Evolutionary conservation across 2,797 vertebrate species (phyloP), one percentile per base, ranked within the genome.

Genomic region (Gila robusta): DNA sequence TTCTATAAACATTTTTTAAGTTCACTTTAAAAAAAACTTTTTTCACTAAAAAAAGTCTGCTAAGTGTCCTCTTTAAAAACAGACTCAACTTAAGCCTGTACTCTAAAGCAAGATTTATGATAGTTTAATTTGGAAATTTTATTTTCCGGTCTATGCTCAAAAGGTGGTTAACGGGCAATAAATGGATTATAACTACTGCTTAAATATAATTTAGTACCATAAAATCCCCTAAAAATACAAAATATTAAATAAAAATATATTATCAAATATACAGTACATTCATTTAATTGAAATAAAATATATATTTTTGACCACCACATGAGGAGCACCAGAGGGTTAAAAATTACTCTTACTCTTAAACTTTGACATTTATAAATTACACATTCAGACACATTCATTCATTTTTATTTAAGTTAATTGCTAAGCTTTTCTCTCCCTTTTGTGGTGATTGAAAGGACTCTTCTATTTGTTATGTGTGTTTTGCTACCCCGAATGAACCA

Each of bases 401-500:
- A 32, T 47, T 32, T 62, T 82, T 39, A 47, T 17, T 70, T 70
- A 56, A 41, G 64, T 54, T 26, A 5, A 80, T 80, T 62, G 54
- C 23, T 79, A 17, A 41, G n/a, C 37, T 23, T 44, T 71, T 67
- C 11, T 9, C 21, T 81, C 19, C 7, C 6, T 73, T 76, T 59
- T 82, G n/a, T 74, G 5, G 8, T 66, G 47, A 56, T 11, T 71
- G 37, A 47, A 62, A 47, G 6, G 35, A 2, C 9, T 44, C 59
- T 28, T 21, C 35, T 74, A 35, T 12, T 49, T 32, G 11, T 64
- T 72, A 41, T 82, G 39, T 64, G 71, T n/a, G 1, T 49, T 76
- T 44, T 78, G 64, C 37, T 72, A 37, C 52, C 2, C 54, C 19
- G 3, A 80, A 72, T 80, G 10, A 85, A 72, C 69, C 69, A 59